Base-by-base conservation (phyloP, 2,797 vertebrate genomes). In the Vespertilio murinus region DNA sequence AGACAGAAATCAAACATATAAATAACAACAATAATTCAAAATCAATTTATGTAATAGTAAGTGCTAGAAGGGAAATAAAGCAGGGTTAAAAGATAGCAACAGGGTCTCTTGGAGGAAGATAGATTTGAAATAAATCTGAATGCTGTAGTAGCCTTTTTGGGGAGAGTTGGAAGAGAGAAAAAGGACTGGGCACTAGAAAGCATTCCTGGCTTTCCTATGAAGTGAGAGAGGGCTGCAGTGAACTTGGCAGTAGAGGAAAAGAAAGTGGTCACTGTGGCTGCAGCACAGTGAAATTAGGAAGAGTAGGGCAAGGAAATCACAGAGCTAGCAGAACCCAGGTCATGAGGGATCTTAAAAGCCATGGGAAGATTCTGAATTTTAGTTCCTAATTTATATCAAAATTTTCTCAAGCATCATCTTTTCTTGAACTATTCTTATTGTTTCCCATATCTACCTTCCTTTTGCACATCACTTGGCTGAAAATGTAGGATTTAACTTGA, bases 1-100 rank as follows among this genome's bases (percentile, higher is more conserved):
- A 94, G 56, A 87, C 12, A 38, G 42, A 77, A 96, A 90, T 54
- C 71, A 87, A 77, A 75, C 38, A 52, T 7, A 17, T 83, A 70
- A 38, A 33, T 61, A 81, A 69, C 25, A 65, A 70, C 28, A 78
- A 65, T 3, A 47, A 75, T 14, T 23, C 38, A 87, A 74, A 16
- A 56, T 71, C 38, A 69, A 33, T 61, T 82, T 91, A 82, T 75
- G 83, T 54, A 30, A 74, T 17, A 35, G 25, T 28, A 79, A 91
- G 54, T 23, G 11, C 20, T 86, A 61, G 33, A 87, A 82, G 47
- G 35, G 81, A 89, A 91, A 52, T 47, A 73, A 59, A 75, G 73
- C 40, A 70, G 33, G 1, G 22, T 86, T 33, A 73, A 93, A 93
- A 73, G 9, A 54, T 56, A 73, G 54, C 30, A 49, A 42, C 6